Evolutionary conservation across 2,113 vertebrate species (phyloP), one percentile per base, ranked within the genome.

Genomic region (Cyrtonyx montezumae): DNA sequence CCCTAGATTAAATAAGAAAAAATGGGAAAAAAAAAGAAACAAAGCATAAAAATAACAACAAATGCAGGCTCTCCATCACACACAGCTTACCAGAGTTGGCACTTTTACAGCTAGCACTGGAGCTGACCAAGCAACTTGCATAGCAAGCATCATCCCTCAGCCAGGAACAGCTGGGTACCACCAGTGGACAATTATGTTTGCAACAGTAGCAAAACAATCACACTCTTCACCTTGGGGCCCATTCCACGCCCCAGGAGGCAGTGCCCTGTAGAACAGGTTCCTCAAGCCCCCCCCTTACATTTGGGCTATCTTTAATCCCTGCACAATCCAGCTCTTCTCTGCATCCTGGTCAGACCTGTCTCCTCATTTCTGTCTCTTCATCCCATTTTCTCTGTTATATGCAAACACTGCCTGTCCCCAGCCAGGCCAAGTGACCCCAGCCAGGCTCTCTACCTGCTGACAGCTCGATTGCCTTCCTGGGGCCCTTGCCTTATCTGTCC

Each of bases 201-300:
- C 58, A 1, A 40, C 30, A 66, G 63, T 30, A 74, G 22, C 61
- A 25, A 14, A 78, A 55, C 7, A 79, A 53, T 13, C 37, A 11
- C 9, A 1, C 16, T 51, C 36, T 36, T 37, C 86, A 56, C 66
- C 34, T 25, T 1, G 8, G 43, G 51, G 21, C 15, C 34, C 13
- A 34, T 18, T 59, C 65, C 34, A 55, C 17, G 9, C 16, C n/a
- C 36, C 2, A 20, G 1, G 0, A 6, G 9, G 46, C 53, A 63
- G 22, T 15, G 37, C 1, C 1, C 3, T 20, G 28, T 46, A 49
- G 8, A 32, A 78, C 32, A 40, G 4, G 4, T 26, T 34, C 42
- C 51, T 16, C 19, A 5, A 40, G 40, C 40, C 26, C 37, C 55
- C 53, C 22, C 16, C 59, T 49, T n/a, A 17, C 21, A 71, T 62